Percentiles rank a stretch among this genome's conserved stretches.
These are phyloP conservation scores for Leptopilina syphax DNA, from an alignment of 2,888 invertebrate genomes.

Conservation along the genomic window DNA sequence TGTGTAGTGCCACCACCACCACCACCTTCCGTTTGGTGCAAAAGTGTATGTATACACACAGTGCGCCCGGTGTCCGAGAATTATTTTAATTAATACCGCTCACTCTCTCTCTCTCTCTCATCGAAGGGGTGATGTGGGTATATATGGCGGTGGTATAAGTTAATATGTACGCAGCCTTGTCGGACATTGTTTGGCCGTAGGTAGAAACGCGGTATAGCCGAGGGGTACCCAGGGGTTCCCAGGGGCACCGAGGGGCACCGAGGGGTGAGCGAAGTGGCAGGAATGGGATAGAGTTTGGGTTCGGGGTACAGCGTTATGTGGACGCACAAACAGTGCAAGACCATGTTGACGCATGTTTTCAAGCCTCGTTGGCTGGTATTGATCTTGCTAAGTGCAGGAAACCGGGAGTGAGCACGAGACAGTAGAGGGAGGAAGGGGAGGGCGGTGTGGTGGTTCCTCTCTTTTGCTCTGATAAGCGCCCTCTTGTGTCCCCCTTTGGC, in stretches of 20 bases:
- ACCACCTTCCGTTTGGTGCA: too few relatives aligned
- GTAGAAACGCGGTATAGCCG: constrained; percentile 36
- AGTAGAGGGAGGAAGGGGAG: constrained; percentile 38
- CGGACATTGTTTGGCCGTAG: constrained; percentile 73
- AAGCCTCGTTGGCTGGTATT: constrained; percentile 81
- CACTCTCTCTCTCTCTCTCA: constrained; percentile 24
- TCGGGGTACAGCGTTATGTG: constrained; percentile 74
- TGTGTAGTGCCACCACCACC: too few relatives aligned
- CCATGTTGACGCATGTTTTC: constrained; percentile 82
- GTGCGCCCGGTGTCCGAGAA: constrained; percentile 42
- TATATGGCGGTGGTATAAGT: constrained; percentile 63
- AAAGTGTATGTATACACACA: background rate
- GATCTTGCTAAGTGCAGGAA: constrained; percentile 79
- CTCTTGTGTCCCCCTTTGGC: background rate
- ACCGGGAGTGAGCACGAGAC: constrained; percentile 70
- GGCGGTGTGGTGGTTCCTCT: constrained; percentile 25
- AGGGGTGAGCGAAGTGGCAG: constrained; percentile 57
- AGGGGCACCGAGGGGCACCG: background rate
- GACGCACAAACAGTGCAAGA: constrained; percentile 77
- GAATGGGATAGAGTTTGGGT: constrained; percentile 48
- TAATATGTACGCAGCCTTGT: constrained; percentile 75
- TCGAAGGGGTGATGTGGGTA: constrained; percentile 60
- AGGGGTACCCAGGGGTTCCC: too few relatives aligned
- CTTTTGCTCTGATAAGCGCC: constrained; percentile 33
- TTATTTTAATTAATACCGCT: constrained; percentile 66